These are phyloP conservation scores for Osmoderma eremita DNA, from an alignment of 2,888 invertebrate genomes.

Conservation along the genomic window DNA sequence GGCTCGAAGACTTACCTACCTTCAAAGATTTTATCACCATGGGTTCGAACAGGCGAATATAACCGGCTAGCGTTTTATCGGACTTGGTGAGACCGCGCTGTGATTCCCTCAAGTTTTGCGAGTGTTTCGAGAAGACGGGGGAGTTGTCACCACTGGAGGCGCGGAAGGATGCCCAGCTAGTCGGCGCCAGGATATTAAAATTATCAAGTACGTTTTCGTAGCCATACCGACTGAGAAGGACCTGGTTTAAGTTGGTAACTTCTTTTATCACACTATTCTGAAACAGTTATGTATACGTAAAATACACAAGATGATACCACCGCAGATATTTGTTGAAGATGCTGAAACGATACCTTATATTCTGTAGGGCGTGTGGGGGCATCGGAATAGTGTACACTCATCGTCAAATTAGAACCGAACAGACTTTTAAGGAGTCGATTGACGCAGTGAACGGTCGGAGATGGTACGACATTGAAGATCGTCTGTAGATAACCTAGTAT, in stretches of 20 bases:
- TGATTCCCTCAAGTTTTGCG: constrained; percentile 61
- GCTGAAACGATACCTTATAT: constrained; percentile 1
- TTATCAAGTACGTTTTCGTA: constrained; percentile 57
- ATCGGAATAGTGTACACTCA: constrained; percentile 44
- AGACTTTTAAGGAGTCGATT: constrained; percentile 81
- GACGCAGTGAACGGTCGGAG: constrained; percentile 77
- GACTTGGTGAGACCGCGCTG: constrained; percentile 62
- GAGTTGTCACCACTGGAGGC: not conserved
- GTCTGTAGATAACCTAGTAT: constrained; percentile 78
- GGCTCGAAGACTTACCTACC: constrained; percentile 62
- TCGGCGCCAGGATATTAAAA: constrained; percentile 56
- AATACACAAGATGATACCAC: too few relatives aligned
- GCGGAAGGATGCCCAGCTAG: constrained; percentile 48
- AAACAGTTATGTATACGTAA: not conserved
- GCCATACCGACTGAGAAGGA: constrained; percentile 58
- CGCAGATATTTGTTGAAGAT: too few relatives aligned
- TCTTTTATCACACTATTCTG: too few relatives aligned
- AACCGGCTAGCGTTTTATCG: constrained; percentile 75
- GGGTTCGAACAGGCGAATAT: constrained; percentile 93
- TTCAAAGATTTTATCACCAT: constrained; percentile 93
- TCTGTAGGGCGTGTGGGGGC: not conserved
- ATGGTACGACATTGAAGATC: constrained; percentile 76
- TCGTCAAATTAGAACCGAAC: constrained; percentile 78
- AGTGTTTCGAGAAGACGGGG: constrained; percentile 54
- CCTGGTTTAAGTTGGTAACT: too few relatives aligned